Evolutionary conservation across 1,140 invertebrate genomes (phyloP).

Genomic region (Homalodisca vitripennis): DNA sequence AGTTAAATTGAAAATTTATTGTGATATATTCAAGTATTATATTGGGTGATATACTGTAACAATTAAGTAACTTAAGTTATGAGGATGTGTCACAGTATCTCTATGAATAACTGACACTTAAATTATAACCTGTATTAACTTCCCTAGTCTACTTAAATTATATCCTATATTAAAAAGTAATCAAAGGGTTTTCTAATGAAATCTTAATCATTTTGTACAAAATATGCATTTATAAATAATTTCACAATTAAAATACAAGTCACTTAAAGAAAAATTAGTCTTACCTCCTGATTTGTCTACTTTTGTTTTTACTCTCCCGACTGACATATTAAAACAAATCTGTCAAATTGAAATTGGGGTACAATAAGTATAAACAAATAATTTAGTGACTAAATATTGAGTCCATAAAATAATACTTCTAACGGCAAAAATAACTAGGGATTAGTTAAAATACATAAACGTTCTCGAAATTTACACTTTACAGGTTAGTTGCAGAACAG

Average conservation of each 20-base stretch:
- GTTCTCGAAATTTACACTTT: too few species aligned
- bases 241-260: neutral
- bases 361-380: too few species aligned
- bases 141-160: too few species aligned
- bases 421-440: too few species aligned
- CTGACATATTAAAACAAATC: conserved; percentile 36
- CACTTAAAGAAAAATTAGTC: neutral
- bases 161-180: neutral
- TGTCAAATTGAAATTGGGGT: too few species aligned
- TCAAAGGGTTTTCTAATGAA: neutral
- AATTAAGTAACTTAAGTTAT: neutral
- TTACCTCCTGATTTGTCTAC: conserved; percentile 42
- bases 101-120: neutral
- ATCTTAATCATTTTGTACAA: neutral
- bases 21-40: too few species aligned
- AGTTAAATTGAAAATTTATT: too few species aligned
- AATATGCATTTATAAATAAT: neutral
- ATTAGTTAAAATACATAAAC: too few species aligned
- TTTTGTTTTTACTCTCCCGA: conserved; percentile 42
- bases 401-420: too few species aligned
- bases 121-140: neutral
- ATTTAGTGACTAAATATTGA: too few species aligned
- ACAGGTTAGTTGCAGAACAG: too few species aligned
- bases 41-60: too few species aligned
- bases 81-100: neutral